phyloP scores from a whole-genome alignment of 1,140 invertebrate genomes.

The Geopemphigus sp. region DNA sequence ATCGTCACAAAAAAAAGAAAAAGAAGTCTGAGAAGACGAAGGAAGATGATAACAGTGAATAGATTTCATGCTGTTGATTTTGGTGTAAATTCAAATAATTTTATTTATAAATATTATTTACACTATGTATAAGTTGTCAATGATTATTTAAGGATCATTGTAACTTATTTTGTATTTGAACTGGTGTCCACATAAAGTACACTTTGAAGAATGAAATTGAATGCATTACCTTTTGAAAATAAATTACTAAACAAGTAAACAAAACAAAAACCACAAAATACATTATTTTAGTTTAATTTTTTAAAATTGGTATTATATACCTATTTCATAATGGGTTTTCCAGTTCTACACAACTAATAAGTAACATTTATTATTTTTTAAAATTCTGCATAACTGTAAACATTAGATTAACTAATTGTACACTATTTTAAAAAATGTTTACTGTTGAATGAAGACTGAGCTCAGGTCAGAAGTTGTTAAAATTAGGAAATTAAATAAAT shows the following conservation, averaged over 20 bases:
- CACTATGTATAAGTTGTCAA: too few species aligned
- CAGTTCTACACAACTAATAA: not conserved
- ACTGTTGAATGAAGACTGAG: too few species aligned
- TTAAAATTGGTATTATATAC: too few species aligned
- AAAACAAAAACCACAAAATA: too few species aligned
- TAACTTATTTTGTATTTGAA: conserved; percentile 7
- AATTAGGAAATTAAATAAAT: not conserved
- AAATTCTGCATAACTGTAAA: too few species aligned
- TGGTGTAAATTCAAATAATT: conserved; percentile 10
- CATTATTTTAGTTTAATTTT: not conserved
- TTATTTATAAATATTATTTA: conserved; percentile 30
- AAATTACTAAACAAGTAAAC: too few species aligned
- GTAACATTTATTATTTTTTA: too few species aligned
- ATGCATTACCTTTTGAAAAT: not conserved
- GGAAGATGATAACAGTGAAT: conserved; percentile 48
- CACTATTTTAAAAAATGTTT: too few species aligned
- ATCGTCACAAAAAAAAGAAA: conserved; percentile 54
- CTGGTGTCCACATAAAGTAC: not conserved
- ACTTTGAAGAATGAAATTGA: not conserved
- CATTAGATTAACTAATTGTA: too few species aligned
- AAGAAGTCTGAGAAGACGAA: conserved; percentile 53
- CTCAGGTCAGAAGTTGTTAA: not conserved
- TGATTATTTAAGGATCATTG: too few species aligned
- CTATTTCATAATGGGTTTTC: too few species aligned
- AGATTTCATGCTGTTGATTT: conserved; percentile 10